These are phyloP conservation scores for Lottia scabra DNA, from an alignment of 2,888 invertebrate genomes.

Conservation along the genomic window DNA sequence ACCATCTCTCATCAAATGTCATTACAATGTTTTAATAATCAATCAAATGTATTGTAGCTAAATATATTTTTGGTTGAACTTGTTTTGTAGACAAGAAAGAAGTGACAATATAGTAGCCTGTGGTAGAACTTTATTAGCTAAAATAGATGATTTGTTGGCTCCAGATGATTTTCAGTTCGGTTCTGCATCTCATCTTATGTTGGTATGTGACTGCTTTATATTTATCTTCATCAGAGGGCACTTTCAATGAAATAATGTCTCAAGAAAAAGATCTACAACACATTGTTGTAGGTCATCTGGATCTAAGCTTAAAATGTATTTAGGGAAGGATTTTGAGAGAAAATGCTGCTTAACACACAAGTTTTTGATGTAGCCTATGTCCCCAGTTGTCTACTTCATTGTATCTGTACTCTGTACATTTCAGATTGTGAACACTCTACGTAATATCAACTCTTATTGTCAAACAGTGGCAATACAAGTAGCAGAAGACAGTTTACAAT, in stretches of 20 bases:
- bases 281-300: too few relatives aligned
- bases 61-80: too few relatives aligned
- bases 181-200: constrained; percentile 46
- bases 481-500: constrained; percentile 50
- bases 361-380: background rate
- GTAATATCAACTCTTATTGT: constrained; percentile 53
- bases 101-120: constrained; percentile 50
- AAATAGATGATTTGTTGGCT: constrained; percentile 45
- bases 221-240: too few relatives aligned
- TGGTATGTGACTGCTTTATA: constrained; percentile 28
- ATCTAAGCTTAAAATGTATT: too few relatives aligned
- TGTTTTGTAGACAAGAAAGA: constrained; percentile 45
- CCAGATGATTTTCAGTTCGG: constrained; percentile 45
- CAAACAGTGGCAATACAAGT: constrained; percentile 49
- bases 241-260: too few relatives aligned
- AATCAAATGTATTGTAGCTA: too few relatives aligned
- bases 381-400: background rate
- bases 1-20: too few relatives aligned
- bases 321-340: too few relatives aligned
- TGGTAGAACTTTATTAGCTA: constrained; percentile 42
- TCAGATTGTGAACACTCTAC: constrained; percentile 51
- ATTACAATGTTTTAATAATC: too few relatives aligned
- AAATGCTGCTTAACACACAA: background rate
- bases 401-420: constrained; percentile 4
- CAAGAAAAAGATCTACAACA: too few relatives aligned